Base-by-base conservation (phyloP, 2,797 vertebrate species). In the Rhinophrynus dorsalis region DNA sequence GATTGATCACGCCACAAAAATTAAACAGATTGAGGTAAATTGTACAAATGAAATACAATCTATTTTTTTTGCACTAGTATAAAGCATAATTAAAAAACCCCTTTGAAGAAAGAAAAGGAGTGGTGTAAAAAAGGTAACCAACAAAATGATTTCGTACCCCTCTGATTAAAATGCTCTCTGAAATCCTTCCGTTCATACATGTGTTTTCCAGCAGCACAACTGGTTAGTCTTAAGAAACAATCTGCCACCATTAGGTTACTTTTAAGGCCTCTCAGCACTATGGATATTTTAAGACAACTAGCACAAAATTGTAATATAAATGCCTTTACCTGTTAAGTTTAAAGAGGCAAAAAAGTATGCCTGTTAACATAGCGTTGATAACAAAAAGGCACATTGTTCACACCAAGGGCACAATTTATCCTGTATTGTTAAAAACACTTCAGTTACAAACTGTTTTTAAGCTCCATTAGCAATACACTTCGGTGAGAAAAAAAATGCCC, bases 21-120 rank as follows among this genome's bases (percentile, higher is more conserved):
- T 84, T 84, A 91, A 94, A 91, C 87, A 88, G 88, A 92, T 83
- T 98, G 96, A 98, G 95, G 95, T 98, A 96, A 95, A 90, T 90
- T 86, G 89, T 93, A 87, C 85, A 92, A 90, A 91, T 84, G 83
- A 83, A 84, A 81, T 82, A 51, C 88, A 44, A 13, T 38, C 8
- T 37, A 38, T 68, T 59, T 33, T 83, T 60, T 80, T n/a, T n/a
- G n/a, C 80, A 87, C 81, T 87, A 85, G 77, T 82, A 82, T 82
- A 84, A n/a, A 82, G 79, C 83, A 67, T 88, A 92, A 89, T 84
- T 87, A 84, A n/a, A 84, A 85, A 85, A 63, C 17, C 29, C 30
- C 66, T 54, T 78, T 80, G 0, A 74, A 78, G 76, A 83, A 86
- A 84, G 81, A 86, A 80, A 67, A 75, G 77, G 79, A 82, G 76